phyloP scores from a whole-genome alignment of 1,140 invertebrate genomes.

The Condylostylus longicornis region DNA sequence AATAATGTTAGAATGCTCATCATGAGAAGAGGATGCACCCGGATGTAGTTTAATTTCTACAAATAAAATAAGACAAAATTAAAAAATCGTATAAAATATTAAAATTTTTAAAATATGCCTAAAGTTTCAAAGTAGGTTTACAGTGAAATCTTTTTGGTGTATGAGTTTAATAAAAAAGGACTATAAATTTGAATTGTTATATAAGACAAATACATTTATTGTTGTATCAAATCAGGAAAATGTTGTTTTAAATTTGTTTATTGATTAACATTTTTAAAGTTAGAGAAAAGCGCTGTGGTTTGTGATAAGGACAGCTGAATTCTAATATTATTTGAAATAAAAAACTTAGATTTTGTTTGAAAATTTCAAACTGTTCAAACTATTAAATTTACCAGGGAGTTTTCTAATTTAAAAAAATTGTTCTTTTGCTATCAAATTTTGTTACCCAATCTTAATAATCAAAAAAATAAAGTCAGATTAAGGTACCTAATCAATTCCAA shows the following conservation, averaged over 20 bases:
- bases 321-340: neutral
- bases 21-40: conserved; percentile 24
- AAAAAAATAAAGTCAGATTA: neutral
- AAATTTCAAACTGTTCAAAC: neutral
- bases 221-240: too few relatives aligned
- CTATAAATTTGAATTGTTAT: too few relatives aligned
- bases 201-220: too few relatives aligned
- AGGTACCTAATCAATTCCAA: conserved; percentile 1
- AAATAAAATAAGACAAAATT: conserved; percentile 5
- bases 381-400: neutral
- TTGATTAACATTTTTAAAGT: neutral
- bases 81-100: neutral
- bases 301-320: too few relatives aligned
- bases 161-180: too few relatives aligned
- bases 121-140: too few relatives aligned
- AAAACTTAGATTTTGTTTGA: neutral
- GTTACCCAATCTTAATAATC: neutral
- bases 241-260: neutral
- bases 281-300: neutral
- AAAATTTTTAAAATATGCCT: too few relatives aligned
- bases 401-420: too few relatives aligned
- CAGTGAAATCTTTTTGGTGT: too few relatives aligned
- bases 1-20: conserved; percentile 28
- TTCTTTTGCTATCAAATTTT: too few relatives aligned
- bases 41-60: conserved; percentile 31